phyloP scores from a whole-genome alignment of 2,113 vertebrate species.

The Ploceus nigricollis region DNA sequence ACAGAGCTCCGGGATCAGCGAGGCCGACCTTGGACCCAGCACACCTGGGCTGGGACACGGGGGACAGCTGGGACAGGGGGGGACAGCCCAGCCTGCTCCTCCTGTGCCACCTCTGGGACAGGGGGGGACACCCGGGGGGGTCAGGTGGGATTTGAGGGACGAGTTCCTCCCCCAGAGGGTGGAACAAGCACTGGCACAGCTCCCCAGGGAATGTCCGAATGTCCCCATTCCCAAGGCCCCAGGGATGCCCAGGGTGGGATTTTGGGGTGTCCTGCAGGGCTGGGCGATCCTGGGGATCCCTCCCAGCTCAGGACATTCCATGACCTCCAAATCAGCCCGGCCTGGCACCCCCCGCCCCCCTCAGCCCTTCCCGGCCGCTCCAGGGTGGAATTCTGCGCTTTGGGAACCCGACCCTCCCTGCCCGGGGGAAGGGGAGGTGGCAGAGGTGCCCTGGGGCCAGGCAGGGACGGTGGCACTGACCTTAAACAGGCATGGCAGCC shows the following conservation, averaged over 20 bases:
- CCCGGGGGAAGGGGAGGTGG: background rate
- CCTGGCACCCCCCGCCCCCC: no score
- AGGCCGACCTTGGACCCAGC: no score
- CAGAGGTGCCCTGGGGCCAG: background rate
- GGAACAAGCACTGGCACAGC: background rate
- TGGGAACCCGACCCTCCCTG: no score
- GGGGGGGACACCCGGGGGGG: background rate
- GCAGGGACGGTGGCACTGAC: background rate
- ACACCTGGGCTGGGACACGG: background rate
- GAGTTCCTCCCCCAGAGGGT: no score
- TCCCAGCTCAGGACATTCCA: no score
- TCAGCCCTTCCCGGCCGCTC: no score
- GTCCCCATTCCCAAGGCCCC: background rate
- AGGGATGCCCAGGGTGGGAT: background rate
- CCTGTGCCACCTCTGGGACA: no score
- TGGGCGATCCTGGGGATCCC: no score
- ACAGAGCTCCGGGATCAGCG: background rate
- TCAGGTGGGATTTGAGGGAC: background rate
- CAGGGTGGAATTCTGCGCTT: background rate
- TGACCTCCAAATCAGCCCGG: no score
- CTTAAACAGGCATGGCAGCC: background rate
- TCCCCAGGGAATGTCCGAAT: background rate
- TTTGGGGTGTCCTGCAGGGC: background rate
- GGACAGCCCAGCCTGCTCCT: background rate
- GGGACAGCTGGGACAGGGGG: background rate